phyloP scores from a whole-genome alignment of 2,113 vertebrate genomes.

The Eublepharis macularius region DNA sequence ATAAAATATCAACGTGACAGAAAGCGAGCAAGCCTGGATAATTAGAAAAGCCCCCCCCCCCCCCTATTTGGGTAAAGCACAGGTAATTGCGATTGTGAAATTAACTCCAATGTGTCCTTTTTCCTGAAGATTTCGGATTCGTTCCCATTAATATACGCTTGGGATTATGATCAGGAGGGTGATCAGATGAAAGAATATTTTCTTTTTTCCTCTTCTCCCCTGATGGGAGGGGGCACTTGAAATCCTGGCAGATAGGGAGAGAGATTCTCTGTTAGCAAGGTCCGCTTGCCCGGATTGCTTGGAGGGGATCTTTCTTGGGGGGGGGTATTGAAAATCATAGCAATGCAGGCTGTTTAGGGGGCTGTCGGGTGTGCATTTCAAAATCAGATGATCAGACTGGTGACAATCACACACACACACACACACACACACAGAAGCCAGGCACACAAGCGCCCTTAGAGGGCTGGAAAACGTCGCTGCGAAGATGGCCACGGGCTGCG shows the following conservation, averaged over 20 bases:
- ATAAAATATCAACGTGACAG: constrained; percentile 74
- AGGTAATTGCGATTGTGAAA: constrained; percentile 69
- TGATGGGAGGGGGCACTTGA: constrained; percentile 62
- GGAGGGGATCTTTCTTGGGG: constrained; percentile 88
- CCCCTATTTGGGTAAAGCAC: constrained; percentile 55
- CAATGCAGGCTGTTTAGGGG: constrained; percentile 93
- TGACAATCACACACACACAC: constrained; percentile 79
- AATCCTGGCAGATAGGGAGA: constrained; percentile 91
- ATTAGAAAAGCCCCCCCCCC: constrained; percentile 57
- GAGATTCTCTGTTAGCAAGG: constrained; percentile 93
- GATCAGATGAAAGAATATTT: constrained; percentile 93
- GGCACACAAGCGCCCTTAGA: constrained; percentile 56
- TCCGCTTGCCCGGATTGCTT: constrained; percentile 96
- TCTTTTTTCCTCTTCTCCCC: neutral
- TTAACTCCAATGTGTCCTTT: constrained; percentile 80
- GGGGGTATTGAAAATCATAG: constrained; percentile 85
- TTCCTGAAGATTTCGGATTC: constrained; percentile 80
- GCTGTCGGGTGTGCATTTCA: constrained; percentile 93
- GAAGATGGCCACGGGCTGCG: constrained; percentile 80
- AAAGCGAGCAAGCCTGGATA: constrained; percentile 68
- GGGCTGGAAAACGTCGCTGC: constrained; percentile 85
- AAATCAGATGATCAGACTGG: constrained; percentile 95
- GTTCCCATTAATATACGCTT: constrained; percentile 88
- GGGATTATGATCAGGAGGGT: constrained; percentile 88
- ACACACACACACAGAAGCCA: constrained; percentile 29